Conservation (phyloP, 2,888 invertebrate species). For the Entomobrya multifasciata region DNA sequence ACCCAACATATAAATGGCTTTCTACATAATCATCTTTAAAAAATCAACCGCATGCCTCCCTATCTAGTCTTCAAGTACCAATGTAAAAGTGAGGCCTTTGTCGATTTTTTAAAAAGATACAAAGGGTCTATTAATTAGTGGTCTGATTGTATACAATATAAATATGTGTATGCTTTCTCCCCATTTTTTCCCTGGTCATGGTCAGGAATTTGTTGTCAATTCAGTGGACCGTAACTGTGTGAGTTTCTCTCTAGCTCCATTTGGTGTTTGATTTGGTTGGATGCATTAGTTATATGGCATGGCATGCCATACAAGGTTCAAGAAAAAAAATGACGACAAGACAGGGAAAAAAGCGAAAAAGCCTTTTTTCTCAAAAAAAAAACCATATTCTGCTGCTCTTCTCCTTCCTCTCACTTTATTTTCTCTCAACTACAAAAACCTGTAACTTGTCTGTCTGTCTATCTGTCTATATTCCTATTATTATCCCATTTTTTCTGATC, state of each 20-base stretch:
- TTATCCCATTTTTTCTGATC: conserved; percentile 27
- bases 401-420: not conserved
- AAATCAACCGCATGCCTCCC: too few relatives aligned
- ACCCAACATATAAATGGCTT: too few relatives aligned
- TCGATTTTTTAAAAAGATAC: too few relatives aligned
- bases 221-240: conserved; percentile 75
- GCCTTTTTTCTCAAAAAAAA: conserved; percentile 15
- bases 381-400: conserved; percentile 8
- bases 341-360: conserved; percentile 61
- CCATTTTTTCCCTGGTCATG: conserved; percentile 61
- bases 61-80: too few relatives aligned
- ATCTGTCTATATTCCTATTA: conserved; percentile 3
- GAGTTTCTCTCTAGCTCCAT: conserved; percentile 74
- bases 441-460: conserved; percentile 11
- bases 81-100: too few relatives aligned
- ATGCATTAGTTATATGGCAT: conserved; percentile 69
- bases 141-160: too few relatives aligned
- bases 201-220: conserved; percentile 74
- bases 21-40: too few relatives aligned
- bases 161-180: too few relatives aligned
- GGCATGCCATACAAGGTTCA: too few relatives aligned
- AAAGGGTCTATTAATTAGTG: too few relatives aligned
- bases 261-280: conserved; percentile 73
- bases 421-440: not conserved
- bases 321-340: too few relatives aligned